Conservation (phyloP, 2,113 vertebrate genomes). For the Eira barbara region DNA sequence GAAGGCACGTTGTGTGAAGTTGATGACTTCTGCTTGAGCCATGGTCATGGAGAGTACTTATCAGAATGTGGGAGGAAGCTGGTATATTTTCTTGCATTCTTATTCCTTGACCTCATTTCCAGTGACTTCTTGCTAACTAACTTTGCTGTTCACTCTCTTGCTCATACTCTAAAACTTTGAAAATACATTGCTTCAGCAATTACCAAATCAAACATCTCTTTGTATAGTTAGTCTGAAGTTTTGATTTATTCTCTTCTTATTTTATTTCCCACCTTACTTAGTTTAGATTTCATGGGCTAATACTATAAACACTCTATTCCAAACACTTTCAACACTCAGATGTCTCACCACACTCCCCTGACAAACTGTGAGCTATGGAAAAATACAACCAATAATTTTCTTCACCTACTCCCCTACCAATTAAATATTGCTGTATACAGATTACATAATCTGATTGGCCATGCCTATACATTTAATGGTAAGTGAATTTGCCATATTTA, state of each 20-base stretch:
- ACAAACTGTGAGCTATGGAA: neutral
- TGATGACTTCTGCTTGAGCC: fast-evolving
- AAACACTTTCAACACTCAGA: neutral
- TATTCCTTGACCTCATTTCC: neutral
- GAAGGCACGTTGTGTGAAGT: neutral
- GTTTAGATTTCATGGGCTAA: neutral
- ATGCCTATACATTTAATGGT: neutral
- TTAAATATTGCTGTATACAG: neutral
- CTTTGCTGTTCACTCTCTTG: neutral
- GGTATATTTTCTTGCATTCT: neutral
- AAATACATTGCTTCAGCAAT: neutral
- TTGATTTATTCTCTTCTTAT: neutral
- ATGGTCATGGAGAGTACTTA: no score
- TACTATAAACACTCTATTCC: neutral
- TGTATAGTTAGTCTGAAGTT: no score
- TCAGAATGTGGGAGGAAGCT: neutral
- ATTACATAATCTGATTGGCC: neutral
- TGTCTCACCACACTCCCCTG: neutral
- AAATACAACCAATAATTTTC: neutral
- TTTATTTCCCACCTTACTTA: neutral
- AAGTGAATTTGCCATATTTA: neutral
- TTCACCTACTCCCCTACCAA: neutral
- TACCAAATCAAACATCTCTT: neutral
- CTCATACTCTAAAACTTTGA: neutral
- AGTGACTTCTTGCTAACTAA: neutral